Base-by-base conservation (phyloP, 1,140 invertebrate species). In the Panagrolaimus sp. region DNA sequence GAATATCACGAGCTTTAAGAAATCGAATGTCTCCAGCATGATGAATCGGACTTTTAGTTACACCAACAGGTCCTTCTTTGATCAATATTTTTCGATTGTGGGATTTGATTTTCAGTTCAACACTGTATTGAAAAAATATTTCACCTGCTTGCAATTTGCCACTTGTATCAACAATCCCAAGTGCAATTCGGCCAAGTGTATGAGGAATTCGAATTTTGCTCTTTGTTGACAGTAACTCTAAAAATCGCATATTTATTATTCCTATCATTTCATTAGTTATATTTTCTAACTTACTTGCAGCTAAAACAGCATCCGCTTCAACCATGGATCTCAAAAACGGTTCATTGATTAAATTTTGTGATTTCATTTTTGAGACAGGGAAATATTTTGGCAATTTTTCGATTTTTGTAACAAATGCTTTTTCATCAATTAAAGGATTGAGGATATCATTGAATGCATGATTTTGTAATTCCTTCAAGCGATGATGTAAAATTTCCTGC, bases 81-180 rank as follows among this genome's bases (percentile, higher is more conserved):
- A 38, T 38, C 7, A 7, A 4, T 38, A 7, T 38, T 38, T 38
- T 38, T 38, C 31, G 31, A 38, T 38, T 38, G 2, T 38, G 31
- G 2, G 38, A 9, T 31, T 27, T 42, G 61, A 16, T 16, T 11
- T 27, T 31, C 4, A 42, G 9, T 11, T 16, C 14, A 14, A 23
- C 61, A 25, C 14, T 16, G 57, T 84, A 84, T 53, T 84, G 84
- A 16, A 83, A 74, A 72, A 85, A 84, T 1, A 84, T 77, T 74
- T 84, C 79, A 7, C 83, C 84, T 67, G 82, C 79, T 65, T 84
- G 66, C 20, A 84, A 65, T 1, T 68, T 67, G 3, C 73, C 72
- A 20, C 82, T 84, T 68, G 84, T 83, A 67, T 84, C 83, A 27
- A 84, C 57, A 43, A 84, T 74, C 25, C 83, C 83, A 23, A 82